Base-by-base conservation (phyloP, 2,113 vertebrate genomes). In the Sprattus sprattus region DNA sequence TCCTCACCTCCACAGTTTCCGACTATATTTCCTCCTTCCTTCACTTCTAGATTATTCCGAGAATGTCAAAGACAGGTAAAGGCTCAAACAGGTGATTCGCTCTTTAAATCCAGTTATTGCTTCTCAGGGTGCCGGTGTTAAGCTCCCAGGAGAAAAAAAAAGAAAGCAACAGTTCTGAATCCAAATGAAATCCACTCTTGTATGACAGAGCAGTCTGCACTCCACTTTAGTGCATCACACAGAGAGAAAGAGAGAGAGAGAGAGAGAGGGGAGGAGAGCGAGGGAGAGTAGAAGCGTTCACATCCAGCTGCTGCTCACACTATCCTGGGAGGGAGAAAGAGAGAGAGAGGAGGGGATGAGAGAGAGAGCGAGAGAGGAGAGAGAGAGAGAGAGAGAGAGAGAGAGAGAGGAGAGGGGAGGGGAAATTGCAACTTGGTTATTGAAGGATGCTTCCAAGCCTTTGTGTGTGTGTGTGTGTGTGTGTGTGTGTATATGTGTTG, bases 131-230 rank as follows among this genome's bases (percentile, higher is more conserved):
- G 50, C 64, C 45, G 50, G 86, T 87, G 85, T 78, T 67, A 83
- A 89, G 88, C 86, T 71, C 91, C 82, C 89, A 75, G 20, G 71
- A 78, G 25, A 75, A 87, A 85, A 47, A 7, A 57, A 52, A 81
- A 39, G 39, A 39, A 84, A 86, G 89, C 91, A 95, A 95, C 93
- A 95, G 94, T 94, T 94, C 94, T 89, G 89, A 81, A 92, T 90
- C 90, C 90, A 91, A 93, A 94, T 92, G 89, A 92, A 91, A 92
- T 93, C 88, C 89, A 86, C 85, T 84, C 85, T 85, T 80, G 85
- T 83, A 82, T 80, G 54, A n/a, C 50, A 82, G 57, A 82, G 80
- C 67, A 32, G 50, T 86, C 75, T 22, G 67, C 86, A 47, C 84
- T 83, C 85, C 86, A 89, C 88, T 89, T 81, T 78, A 88, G 52